Evolutionary conservation across 2,113 vertebrate genomes (phyloP).

Genomic region (Pseudopipra pipra): DNA sequence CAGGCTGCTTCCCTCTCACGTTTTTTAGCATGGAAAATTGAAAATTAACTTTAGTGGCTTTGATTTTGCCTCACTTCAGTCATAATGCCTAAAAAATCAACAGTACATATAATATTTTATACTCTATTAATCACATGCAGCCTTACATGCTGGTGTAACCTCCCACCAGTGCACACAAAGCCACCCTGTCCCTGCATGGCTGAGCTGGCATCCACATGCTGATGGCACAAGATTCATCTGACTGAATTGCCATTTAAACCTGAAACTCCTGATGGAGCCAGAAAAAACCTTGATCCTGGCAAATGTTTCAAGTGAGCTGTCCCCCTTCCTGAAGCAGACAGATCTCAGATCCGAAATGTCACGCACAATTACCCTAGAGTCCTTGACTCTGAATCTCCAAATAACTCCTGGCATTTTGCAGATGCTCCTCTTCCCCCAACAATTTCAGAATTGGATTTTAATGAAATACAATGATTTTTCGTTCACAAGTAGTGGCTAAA

Average conservation of each 20-base stretch:
- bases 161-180: neutral
- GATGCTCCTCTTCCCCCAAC: neutral
- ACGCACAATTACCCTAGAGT: neutral
- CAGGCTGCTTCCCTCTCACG: neutral
- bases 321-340: neutral
- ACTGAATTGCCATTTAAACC: constrained; percentile 27
- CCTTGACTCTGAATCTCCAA: neutral
- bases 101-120: neutral
- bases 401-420: neutral
- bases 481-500: neutral
- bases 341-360: constrained; percentile 37
- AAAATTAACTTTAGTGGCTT: neutral
- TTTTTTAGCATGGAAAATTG: neutral
- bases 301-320: constrained; percentile 13
- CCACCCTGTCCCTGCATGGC: neutral
- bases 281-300: neutral
- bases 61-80: neutral
- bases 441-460: neutral
- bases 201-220: neutral
- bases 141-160: neutral
- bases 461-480: neutral
- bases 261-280: neutral
- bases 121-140: neutral
- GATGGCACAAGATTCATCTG: neutral
- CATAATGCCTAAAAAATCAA: neutral